phyloP scores from a whole-genome alignment of 2,888 invertebrate genomes.

The Tromatobia lineatoria region DNA sequence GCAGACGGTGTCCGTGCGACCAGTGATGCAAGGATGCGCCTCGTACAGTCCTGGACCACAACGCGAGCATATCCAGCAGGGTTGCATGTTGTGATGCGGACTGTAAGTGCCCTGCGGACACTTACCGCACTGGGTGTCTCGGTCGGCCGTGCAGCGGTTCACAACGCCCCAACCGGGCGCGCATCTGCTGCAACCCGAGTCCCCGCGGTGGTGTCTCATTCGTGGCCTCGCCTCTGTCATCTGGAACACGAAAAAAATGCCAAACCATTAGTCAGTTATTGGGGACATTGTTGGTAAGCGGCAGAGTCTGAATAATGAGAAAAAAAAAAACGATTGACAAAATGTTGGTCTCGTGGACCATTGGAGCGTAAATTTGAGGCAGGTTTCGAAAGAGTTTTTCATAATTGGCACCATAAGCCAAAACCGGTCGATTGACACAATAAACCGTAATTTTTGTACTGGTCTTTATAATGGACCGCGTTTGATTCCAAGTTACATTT shows the following conservation, averaged over 20 bases:
- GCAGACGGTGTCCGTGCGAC: slow-evolving; percentile 83
- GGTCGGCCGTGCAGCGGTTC: slow-evolving; percentile 78
- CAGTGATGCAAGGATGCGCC: slow-evolving; percentile 82
- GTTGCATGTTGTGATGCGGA: slow-evolving; percentile 84
- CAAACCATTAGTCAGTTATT: neutral
- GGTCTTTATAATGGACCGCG: no score
- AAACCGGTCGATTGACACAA: no score
- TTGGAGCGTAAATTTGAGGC: no score
- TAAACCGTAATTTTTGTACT: no score
- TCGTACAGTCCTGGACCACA: slow-evolving; percentile 85
- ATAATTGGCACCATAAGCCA: neutral
- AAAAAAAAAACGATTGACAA: neutral
- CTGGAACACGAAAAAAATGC: slow-evolving; percentile 73
- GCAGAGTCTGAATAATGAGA: neutral
- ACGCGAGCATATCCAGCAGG: slow-evolving; percentile 85
- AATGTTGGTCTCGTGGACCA: neutral
- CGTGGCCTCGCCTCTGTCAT: slow-evolving; percentile 78
- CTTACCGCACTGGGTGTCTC: slow-evolving; percentile 83
- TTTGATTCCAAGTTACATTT: no score
- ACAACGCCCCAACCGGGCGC: slow-evolving; percentile 84
- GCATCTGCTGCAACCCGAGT: slow-evolving; percentile 84
- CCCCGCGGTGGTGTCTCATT: slow-evolving; percentile 81
- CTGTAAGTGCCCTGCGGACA: slow-evolving; percentile 83
- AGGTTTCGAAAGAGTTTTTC: neutral
- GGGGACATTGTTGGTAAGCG: neutral